phyloP scores from a whole-genome alignment of 2,888 invertebrate species.

The Parascotia fuliginaria region DNA sequence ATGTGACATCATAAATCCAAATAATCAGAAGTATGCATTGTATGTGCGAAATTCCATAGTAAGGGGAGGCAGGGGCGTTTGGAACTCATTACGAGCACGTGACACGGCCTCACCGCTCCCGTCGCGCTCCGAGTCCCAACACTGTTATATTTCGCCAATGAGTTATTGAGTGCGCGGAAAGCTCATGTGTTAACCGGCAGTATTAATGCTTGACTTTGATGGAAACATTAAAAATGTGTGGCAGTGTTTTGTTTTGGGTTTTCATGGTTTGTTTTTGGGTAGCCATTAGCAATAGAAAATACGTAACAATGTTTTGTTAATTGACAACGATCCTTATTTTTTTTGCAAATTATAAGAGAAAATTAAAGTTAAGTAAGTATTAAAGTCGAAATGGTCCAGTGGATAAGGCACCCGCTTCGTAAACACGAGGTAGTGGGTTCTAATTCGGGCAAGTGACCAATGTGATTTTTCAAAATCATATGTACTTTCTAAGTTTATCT shows the following conservation, averaged over 20 bases:
- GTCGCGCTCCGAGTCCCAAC: slow-evolving; percentile 54
- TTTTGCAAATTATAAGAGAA: no score
- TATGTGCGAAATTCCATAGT: slow-evolving; percentile 82
- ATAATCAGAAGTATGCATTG: slow-evolving; percentile 72
- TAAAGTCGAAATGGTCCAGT: no score
- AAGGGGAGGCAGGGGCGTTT: slow-evolving; percentile 61
- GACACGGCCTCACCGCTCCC: slow-evolving; percentile 74
- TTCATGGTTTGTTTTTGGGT: neutral
- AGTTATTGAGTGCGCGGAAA: slow-evolving; percentile 82
- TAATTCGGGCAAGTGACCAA: no score
- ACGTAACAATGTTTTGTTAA: no score
- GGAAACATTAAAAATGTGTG: slow-evolving; percentile 40
- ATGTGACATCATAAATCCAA: slow-evolving; percentile 70
- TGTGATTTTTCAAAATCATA: no score
- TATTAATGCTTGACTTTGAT: slow-evolving; percentile 60
- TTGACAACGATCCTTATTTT: no score
- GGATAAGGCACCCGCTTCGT: no score
- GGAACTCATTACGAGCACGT: slow-evolving; percentile 84
- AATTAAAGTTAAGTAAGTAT: no score
- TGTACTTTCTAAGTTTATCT: no score
- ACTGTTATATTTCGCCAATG: slow-evolving; percentile 79
- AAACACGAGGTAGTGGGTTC: no score
- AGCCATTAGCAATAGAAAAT: no score
- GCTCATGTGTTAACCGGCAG: slow-evolving; percentile 72
- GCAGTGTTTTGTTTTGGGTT: neutral